phyloP scores from a whole-genome alignment of 2,888 invertebrate species.

The Icerya purchasi region DNA sequence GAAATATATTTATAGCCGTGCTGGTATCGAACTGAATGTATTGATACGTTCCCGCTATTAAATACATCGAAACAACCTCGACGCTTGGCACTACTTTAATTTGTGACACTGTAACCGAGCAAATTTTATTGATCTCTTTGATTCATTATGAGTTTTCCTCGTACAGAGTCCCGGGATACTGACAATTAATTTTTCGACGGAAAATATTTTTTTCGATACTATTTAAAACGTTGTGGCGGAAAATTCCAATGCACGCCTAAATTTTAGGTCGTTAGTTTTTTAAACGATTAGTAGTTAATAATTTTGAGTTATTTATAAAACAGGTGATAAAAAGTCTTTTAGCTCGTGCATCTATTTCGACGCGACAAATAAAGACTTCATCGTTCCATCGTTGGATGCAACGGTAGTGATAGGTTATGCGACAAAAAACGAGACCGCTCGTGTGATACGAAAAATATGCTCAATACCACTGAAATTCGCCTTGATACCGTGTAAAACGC shows the following conservation, averaged over 20 bases:
- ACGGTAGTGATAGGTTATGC: not conserved
- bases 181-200: no score
- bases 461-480: conserved; percentile 1
- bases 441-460: not conserved
- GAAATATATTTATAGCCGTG: no score
- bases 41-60: no score
- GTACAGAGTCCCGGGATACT: no score
- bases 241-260: no score
- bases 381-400: not conserved
- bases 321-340: not conserved
- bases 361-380: not conserved
- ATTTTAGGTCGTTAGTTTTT: no score
- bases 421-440: not conserved
- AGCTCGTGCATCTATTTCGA: not conserved
- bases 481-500: not conserved
- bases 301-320: no score
- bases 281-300: no score
- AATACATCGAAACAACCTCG: not conserved
- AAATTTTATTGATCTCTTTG: conserved; percentile 1
- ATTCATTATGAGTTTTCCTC: no score
- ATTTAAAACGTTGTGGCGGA: no score
- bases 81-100: not conserved
- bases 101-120: conserved; percentile 1
- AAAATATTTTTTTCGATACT: no score
- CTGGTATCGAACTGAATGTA: no score